phyloP scores from a whole-genome alignment of 2,888 invertebrate species.

The Netelia virgata region DNA sequence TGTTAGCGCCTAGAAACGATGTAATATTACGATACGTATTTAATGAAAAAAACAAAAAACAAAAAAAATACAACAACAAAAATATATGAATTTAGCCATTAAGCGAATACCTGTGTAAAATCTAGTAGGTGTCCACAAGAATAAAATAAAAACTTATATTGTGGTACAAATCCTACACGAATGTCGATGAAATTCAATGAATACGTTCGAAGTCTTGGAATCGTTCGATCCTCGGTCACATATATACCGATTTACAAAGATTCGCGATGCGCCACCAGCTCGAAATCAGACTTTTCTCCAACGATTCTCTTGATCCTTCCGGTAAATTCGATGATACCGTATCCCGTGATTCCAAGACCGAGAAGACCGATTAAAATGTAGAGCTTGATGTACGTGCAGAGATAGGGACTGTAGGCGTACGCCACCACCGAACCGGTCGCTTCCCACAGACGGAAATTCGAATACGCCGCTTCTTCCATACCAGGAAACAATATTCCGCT shows the following conservation, averaged over 20 bases:
- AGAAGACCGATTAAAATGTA: slow-evolving; percentile 89
- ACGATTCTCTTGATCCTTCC: slow-evolving; percentile 72
- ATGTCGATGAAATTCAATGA: not conserved
- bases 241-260: not conserved
- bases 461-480: slow-evolving; percentile 95
- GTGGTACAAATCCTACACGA: slow-evolving; percentile 82
- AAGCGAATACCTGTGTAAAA: slow-evolving; percentile 85
- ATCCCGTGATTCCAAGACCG: slow-evolving; percentile 91
- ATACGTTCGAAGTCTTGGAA: not conserved
- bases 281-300: slow-evolving; percentile 78
- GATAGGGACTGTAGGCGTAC: slow-evolving; percentile 91
- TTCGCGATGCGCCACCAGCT: slow-evolving; percentile 69
- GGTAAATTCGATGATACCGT: slow-evolving; percentile 88
- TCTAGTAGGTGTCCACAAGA: slow-evolving; percentile 85
- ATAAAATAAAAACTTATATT: slow-evolving; percentile 85
- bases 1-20: slow-evolving; percentile 84
- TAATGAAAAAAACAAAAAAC: slow-evolving; percentile 75
- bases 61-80: slow-evolving; percentile 54
- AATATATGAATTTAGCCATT: slow-evolving; percentile 76
- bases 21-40: slow-evolving; percentile 84
- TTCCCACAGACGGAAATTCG: slow-evolving; percentile 97
- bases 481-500: slow-evolving; percentile 95
- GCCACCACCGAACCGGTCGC: slow-evolving; percentile 95
- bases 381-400: slow-evolving; percentile 91
- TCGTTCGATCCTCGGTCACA: not conserved